phyloP scores from a whole-genome alignment of 2,888 invertebrate species.

The Brachynemurus nebulosus region DNA sequence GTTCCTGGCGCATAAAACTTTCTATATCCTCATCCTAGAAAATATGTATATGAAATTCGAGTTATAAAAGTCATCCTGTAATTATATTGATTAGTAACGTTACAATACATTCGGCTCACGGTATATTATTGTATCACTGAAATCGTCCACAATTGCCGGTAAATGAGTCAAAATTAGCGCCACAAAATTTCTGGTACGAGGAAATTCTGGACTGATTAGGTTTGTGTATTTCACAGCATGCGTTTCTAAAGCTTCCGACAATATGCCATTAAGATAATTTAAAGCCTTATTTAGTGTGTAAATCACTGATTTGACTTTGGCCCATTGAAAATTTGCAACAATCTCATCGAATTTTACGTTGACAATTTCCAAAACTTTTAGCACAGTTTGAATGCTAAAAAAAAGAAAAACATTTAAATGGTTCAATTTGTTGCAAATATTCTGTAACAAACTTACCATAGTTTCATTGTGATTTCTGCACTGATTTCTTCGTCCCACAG shows the following conservation, averaged over 20 bases:
- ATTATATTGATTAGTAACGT: not conserved
- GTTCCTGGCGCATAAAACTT: conserved; percentile 29
- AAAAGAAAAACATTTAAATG: not conserved
- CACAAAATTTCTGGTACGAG: not conserved
- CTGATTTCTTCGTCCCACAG: not conserved
- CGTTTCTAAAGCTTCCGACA: not conserved
- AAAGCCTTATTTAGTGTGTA: not conserved
- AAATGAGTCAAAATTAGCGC: not conserved
- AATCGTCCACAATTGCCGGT: not conserved
- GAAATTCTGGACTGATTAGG: not conserved
- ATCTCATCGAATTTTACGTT: not conserved
- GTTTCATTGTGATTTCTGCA: not conserved
- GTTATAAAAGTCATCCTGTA: too few species aligned
- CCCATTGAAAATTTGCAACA: not conserved
- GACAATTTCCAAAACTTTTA: not conserved
- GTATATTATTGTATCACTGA: not conserved
- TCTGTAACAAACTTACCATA: not conserved
- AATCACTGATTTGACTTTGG: not conserved
- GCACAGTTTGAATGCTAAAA: not conserved
- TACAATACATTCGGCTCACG: not conserved
- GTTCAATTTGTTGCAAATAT: not conserved
- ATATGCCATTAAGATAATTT: not conserved
- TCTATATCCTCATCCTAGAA: conserved; percentile 31
- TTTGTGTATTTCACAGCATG: not conserved
- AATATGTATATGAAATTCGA: too few species aligned